Evolutionary conservation across 2,888 invertebrate species (phyloP), one percentile per base, ranked within the genome.

Genomic region (Acanthacorydalis orientalis): DNA sequence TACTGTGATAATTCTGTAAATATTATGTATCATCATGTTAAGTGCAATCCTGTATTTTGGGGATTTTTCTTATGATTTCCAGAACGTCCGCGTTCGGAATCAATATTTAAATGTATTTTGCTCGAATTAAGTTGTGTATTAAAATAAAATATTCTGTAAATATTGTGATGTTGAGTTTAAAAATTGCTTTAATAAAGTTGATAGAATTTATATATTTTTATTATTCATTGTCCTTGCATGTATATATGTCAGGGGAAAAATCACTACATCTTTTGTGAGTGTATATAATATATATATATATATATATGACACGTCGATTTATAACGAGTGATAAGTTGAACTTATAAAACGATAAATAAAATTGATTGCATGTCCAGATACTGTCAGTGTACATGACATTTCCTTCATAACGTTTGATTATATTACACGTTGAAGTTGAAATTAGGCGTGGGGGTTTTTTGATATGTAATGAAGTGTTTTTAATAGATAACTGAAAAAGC

Each of bases 171-270:
- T 72, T 72, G 71, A 72, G 69, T 72, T 72, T 72, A 66, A 64
- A 70, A 69, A 68, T 69, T 68, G 72, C 72, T 73, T 73, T 72
- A 73, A 73, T 72, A 72, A 59, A 50, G 68, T 70, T 72, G 70
- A 68, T 70, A 71, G 70, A 67, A 68, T 65, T 60, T 54, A 55
- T 53, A 44, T 50, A 50, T 55, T 54, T 40, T 52, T 49, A 48
- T 42, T 42, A 41, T n/a, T 16, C 41, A 3, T 9, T 23, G 7
- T 14, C 15, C 41, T 38, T 38, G 1, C 38, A 10, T 8, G 38
- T 14, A 10, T 38, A 15, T 38, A 38, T 14, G 38, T 38, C 12
- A 38, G 8, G 38, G 1, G 7, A 14, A 38, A 10, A 38, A 37
- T 37, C 2, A 12, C 2, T 10, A 15, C 38, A 14, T 38, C 15